A percentile compares a stretch with the other conserved stretches of the same genome.
phyloP scores from a whole-genome alignment of 1,140 invertebrate species.

The Microplitis mediator region DNA sequence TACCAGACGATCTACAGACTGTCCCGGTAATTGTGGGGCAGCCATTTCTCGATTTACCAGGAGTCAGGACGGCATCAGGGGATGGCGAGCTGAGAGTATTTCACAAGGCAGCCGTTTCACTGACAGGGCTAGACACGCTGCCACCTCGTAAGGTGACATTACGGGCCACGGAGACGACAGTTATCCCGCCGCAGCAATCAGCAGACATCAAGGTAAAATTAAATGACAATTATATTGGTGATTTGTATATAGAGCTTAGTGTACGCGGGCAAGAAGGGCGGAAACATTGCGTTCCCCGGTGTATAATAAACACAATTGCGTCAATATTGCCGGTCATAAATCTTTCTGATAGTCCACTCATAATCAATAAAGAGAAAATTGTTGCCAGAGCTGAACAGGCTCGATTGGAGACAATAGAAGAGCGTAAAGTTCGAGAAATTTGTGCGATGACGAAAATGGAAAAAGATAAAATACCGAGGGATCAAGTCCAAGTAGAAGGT shows the following conservation, averaged over 20 bases:
- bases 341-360: constrained; percentile 20
- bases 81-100: no score
- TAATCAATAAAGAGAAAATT: constrained; percentile 1
- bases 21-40: constrained; percentile 33
- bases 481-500: constrained; percentile 15
- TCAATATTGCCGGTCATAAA: constrained; percentile 18
- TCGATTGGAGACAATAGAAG: not conserved
- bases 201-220: constrained; percentile 26
- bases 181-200: constrained; percentile 25
- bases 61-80: no score
- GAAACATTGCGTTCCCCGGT: no score
- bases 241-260: constrained; percentile 28
- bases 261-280: no score
- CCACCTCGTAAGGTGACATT: constrained; percentile 18
- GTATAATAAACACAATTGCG: not conserved
- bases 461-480: not conserved
- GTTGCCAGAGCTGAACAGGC: constrained; percentile 11
- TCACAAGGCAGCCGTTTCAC: not conserved
- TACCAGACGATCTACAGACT: constrained; percentile 28
- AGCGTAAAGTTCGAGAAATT: constrained; percentile 3
- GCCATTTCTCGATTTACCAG: constrained; percentile 13
- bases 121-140: constrained; percentile 27
- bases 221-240: constrained; percentile 21
- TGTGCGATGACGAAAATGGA: not conserved
- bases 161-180: constrained; percentile 13